Conservation (phyloP, 2,113 vertebrate species). For the Todiramphus chloris region DNA sequence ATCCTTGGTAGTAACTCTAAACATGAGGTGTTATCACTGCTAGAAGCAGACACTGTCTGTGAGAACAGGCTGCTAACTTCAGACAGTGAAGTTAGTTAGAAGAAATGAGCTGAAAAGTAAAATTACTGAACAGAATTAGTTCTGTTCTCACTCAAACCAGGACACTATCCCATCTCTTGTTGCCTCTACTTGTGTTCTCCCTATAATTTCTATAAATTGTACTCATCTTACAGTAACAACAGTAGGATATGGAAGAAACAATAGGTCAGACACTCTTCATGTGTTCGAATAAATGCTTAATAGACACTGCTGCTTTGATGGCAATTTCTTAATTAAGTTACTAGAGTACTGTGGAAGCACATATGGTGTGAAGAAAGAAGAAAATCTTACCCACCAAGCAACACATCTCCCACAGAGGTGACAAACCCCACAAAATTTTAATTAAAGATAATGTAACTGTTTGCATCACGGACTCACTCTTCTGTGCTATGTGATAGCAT, state of each 20-base stretch:
- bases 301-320: background rate
- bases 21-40: no score
- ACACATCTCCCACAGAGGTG: slow-evolving; percentile 11
- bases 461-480: background rate
- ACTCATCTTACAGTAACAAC: background rate
- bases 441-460: slow-evolving; percentile 37
- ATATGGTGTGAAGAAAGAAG: slow-evolving; percentile 54
- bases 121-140: no score
- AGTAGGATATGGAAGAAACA: background rate
- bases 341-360: slow-evolving; percentile 12
- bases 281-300: slow-evolving; percentile 26
- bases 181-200: background rate
- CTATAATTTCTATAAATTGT: background rate
- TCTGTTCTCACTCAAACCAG: no score
- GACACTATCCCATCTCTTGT: background rate
- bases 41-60: no score
- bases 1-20: no score
- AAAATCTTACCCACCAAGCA: slow-evolving; percentile 41
- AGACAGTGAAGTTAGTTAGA: no score
- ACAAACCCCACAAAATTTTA: slow-evolving; percentile 48
- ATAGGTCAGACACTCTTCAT: background rate
- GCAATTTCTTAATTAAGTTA: slow-evolving; percentile 58
- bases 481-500: background rate
- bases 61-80: no score
- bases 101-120: no score